Percentiles rank a stretch among this genome's conserved stretches.
Evolutionary conservation across 2,888 invertebrate genomes (phyloP).

Genomic region (Drosophila anceps): DNA sequence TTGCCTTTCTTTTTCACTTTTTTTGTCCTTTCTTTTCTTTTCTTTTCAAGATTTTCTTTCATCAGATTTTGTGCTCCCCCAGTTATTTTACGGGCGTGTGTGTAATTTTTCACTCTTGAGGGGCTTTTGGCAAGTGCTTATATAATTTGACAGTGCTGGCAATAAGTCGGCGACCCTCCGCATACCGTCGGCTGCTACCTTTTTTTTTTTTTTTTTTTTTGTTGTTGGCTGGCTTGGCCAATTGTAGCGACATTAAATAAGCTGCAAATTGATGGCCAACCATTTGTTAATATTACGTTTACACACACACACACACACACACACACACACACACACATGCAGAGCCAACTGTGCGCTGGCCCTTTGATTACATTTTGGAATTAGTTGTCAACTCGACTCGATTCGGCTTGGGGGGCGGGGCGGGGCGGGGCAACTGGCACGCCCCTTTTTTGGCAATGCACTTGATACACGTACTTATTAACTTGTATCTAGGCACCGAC

Average conservation of each 20-base stretch:
- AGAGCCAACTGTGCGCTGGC: constrained; percentile 40
- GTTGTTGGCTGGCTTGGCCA: constrained; percentile 45
- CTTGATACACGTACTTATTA: constrained; percentile 50
- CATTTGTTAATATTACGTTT: constrained; percentile 77
- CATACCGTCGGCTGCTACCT: not conserved
- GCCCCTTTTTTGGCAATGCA: constrained; percentile 26
- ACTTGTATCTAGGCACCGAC: constrained; percentile 29
- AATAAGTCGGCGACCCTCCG: constrained; percentile 46
- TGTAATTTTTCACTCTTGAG: constrained; percentile 57
- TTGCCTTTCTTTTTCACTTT: not conserved
- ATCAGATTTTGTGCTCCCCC: not conserved
- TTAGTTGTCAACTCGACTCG: constrained; percentile 61
- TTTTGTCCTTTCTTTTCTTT: not conserved
- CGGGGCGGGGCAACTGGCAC: constrained; percentile 15
- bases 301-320: constrained; percentile 8
- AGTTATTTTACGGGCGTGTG: constrained; percentile 39
- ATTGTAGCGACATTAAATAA: constrained; percentile 76
- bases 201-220: not conserved
- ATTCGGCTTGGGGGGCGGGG: constrained; percentile 36
- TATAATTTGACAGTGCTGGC: constrained; percentile 71
- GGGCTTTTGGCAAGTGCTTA: constrained; percentile 55
- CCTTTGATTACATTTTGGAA: constrained; percentile 69
- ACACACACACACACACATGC: constrained; percentile 1
- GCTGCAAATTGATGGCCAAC: constrained; percentile 76
- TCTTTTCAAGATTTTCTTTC: constrained; percentile 3